phyloP scores from a whole-genome alignment of 2,113 vertebrate genomes.

The Hystrix cristata region DNA sequence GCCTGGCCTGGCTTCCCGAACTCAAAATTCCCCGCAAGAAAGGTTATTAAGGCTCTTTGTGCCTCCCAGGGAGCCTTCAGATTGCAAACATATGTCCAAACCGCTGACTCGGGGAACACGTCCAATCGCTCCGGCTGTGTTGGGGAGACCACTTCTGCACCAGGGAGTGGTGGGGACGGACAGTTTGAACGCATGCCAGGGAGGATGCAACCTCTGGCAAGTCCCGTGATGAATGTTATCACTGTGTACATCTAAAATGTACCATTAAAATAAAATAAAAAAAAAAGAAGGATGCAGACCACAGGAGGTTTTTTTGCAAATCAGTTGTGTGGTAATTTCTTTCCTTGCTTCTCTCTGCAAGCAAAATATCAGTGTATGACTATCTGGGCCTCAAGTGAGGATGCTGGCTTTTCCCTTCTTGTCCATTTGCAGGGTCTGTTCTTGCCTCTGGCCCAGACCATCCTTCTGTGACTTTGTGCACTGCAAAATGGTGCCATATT shows the following conservation, averaged over 20 bases:
- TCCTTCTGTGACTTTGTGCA: background rate
- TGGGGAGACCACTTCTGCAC: background rate
- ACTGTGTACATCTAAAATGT: too few species aligned
- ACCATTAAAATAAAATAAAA: too few species aligned
- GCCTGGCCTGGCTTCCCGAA: background rate
- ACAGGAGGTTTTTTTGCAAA: background rate
- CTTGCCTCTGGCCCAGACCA: background rate
- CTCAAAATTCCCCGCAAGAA: slow-evolving; percentile 21
- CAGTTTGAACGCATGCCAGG: background rate
- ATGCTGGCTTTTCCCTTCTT: background rate
- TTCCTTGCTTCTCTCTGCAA: background rate
- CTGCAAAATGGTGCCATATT: background rate
- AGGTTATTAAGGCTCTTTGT: background rate
- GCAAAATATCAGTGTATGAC: background rate
- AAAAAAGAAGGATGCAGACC: background rate
- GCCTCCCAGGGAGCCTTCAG: slow-evolving; percentile 71
- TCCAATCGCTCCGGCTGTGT: background rate
- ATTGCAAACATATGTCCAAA: slow-evolving; percentile 74
- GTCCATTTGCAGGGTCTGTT: background rate
- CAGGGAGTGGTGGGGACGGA: background rate
- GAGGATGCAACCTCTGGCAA: background rate
- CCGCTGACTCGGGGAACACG: slow-evolving; percentile 4
- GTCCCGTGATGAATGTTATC: too few species aligned
- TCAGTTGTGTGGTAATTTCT: background rate
- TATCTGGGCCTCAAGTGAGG: background rate